Evolutionary conservation across 2,888 invertebrate genomes (phyloP).

Genomic region (Melanostoma scalare): DNA sequence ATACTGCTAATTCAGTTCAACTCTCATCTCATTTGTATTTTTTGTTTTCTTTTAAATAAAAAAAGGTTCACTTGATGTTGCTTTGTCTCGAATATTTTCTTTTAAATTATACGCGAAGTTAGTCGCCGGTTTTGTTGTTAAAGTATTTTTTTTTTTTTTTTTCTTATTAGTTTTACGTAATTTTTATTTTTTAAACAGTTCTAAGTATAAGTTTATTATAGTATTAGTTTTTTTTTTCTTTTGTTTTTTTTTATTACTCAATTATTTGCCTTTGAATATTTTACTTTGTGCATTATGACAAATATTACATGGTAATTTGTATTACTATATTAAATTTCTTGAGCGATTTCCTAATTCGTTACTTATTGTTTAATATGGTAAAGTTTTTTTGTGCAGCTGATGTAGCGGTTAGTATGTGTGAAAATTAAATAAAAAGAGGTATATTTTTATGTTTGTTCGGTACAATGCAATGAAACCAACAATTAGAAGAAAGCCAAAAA

Average conservation of each 20-base stretch:
- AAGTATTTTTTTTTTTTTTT: slow-evolving; percentile 39
- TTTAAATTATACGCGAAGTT: slow-evolving; percentile 37
- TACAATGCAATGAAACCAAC: no score
- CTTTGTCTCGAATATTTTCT: not conserved
- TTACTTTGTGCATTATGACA: slow-evolving; percentile 75
- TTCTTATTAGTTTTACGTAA: slow-evolving; percentile 64
- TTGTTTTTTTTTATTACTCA: slow-evolving; percentile 46
- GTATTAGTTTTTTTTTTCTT: slow-evolving; percentile 62
- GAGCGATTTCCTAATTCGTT: slow-evolving; percentile 44
- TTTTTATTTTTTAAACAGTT: slow-evolving; percentile 66
- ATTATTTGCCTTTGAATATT: slow-evolving; percentile 64
- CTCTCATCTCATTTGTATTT: slow-evolving; percentile 16
- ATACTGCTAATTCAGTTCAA: slow-evolving; percentile 13
- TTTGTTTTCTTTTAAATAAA: slow-evolving; percentile 41
- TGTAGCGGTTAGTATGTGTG: slow-evolving; percentile 7
- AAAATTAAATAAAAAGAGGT: not conserved
- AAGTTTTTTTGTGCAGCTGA: slow-evolving; percentile 15
- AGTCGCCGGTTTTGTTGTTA: slow-evolving; percentile 33
- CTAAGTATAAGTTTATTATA: slow-evolving; percentile 71
- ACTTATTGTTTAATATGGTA: slow-evolving; percentile 29
- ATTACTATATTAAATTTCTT: slow-evolving; percentile 38
- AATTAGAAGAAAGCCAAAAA: no score
- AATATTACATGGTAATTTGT: slow-evolving; percentile 75
- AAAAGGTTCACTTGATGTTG: slow-evolving; percentile 46
- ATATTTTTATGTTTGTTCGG: no score